A percentile compares a stretch with the other conserved stretches of the same genome.
phyloP scores from a whole-genome alignment of 2,797 vertebrate genomes.

The Serranus cabrilla region DNA sequence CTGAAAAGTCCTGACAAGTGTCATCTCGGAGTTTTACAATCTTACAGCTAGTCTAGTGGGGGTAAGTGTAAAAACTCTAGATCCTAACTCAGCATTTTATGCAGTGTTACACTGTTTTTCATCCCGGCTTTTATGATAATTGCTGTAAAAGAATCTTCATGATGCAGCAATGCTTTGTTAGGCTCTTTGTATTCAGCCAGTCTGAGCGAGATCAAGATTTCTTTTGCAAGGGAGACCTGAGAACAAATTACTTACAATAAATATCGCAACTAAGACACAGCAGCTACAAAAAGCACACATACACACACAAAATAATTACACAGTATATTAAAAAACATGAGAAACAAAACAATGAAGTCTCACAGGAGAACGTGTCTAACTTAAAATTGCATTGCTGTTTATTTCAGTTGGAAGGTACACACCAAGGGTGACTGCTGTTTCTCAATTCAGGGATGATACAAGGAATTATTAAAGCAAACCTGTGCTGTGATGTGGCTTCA shows the following conservation, averaged over 20 bases:
- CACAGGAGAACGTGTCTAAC: neutral
- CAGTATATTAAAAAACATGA: neutral
- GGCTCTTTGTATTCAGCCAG: slow-evolving; percentile 4
- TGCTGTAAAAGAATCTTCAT: neutral
- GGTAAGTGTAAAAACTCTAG: neutral
- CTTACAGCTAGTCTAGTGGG: neutral
- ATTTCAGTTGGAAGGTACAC: neutral
- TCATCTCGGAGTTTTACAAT: slow-evolving; percentile 21
- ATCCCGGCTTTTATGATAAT: slow-evolving; percentile 9
- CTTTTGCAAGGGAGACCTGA: neutral
- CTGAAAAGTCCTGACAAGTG: slow-evolving; percentile 43
- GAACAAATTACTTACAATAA: slow-evolving; percentile 8
- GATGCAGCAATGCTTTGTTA: neutral
- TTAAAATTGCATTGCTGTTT: slow-evolving; percentile 2
- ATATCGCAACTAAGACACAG: neutral
- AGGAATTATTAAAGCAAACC: neutral
- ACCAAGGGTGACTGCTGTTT: neutral
- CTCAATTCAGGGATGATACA: neutral
- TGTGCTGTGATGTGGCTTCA: slow-evolving; percentile 12
- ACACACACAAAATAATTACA: neutral
- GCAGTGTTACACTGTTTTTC: neutral
- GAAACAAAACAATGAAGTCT: neutral
- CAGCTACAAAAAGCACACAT: neutral
- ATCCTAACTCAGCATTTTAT: slow-evolving; percentile 18
- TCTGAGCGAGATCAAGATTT: neutral